Evolutionary conservation across 2,888 invertebrate species (phyloP).

Genomic region (Azorinus chamasolen): DNA sequence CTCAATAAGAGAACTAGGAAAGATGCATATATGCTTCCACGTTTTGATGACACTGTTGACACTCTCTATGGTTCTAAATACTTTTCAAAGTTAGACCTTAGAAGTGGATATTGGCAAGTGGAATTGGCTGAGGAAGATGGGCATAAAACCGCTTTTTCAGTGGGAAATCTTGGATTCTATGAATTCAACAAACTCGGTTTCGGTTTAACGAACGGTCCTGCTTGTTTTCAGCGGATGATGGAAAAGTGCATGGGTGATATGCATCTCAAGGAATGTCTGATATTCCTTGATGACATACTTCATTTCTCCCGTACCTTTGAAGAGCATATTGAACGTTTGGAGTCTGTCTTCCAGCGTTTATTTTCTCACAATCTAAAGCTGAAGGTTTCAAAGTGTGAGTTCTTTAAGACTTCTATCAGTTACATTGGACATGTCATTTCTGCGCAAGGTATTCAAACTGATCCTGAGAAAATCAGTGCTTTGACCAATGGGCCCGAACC

Average conservation of each 20-base stretch:
- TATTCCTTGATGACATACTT: slow-evolving; percentile 35
- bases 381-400: slow-evolving; percentile 28
- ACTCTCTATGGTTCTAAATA: too few relatives aligned
- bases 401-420: slow-evolving; percentile 16
- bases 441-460: slow-evolving; percentile 16
- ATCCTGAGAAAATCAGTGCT: slow-evolving; percentile 20
- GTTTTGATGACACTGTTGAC: too few relatives aligned
- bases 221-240: slow-evolving; percentile 32
- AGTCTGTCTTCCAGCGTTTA: slow-evolving; percentile 15
- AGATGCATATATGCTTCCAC: too few relatives aligned
- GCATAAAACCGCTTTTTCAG: too few relatives aligned
- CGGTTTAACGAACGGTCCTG: slow-evolving; percentile 17
- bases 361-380: slow-evolving; percentile 22
- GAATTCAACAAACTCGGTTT: slow-evolving; percentile 22
- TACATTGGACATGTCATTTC: slow-evolving; percentile 30
- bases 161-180: too few relatives aligned
- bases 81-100: slow-evolving; percentile 21
- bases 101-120: slow-evolving; percentile 28
- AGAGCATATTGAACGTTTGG: slow-evolving; percentile 9
- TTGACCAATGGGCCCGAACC: slow-evolving; percentile 22
- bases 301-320: slow-evolving; percentile 12
- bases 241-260: slow-evolving; percentile 39
- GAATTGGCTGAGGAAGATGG: slow-evolving; percentile 26
- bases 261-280: slow-evolving; percentile 31
- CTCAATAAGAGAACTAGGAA: slow-evolving; percentile 18